Evolutionary conservation across 1,140 invertebrate species (phyloP).

Genomic region (Drosophila pachea): DNA sequence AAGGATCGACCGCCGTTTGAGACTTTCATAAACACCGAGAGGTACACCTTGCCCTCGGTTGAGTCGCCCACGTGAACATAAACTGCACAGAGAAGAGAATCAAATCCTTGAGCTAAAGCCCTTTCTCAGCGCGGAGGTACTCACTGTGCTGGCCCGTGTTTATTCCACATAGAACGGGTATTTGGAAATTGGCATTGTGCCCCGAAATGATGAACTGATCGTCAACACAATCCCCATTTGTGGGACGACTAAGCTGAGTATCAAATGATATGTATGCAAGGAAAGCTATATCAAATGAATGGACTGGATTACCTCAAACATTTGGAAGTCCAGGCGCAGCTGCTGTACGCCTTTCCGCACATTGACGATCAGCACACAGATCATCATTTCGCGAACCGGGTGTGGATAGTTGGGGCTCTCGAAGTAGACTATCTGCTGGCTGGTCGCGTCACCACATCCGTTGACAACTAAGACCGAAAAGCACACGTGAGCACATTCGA

Average conservation of each 20-base stretch:
- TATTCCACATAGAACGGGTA: conserved; percentile 86
- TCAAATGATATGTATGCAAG: neutral
- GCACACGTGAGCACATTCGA: conserved; percentile 1
- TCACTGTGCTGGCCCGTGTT: conserved; percentile 88
- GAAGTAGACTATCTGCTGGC: conserved; percentile 82
- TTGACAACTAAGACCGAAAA: conserved; percentile 79
- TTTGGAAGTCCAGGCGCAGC: conserved; percentile 84
- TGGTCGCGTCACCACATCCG: conserved; percentile 81
- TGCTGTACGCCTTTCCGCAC: conserved; percentile 83
- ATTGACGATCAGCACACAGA: conserved; percentile 83
- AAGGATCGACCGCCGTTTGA: conserved; percentile 80
- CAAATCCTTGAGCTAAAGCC: neutral
- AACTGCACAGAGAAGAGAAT: conserved; percentile 79
- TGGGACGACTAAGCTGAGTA: conserved; percentile 83
- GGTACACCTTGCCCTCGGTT: conserved; percentile 81
- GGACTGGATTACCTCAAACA: conserved; percentile 82
- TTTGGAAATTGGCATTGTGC: conserved; percentile 83
- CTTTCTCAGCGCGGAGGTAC: conserved; percentile 26
- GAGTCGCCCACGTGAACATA: conserved; percentile 85
- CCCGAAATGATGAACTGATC: conserved; percentile 86
- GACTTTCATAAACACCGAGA: conserved; percentile 83
- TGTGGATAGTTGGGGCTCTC: conserved; percentile 81
- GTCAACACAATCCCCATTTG: conserved; percentile 83
- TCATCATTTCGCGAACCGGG: conserved; percentile 70
- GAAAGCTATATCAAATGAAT: neutral